Evolutionary conservation across 2,888 invertebrate genomes (phyloP).

Genomic region (Lithophane ornitopus): DNA sequence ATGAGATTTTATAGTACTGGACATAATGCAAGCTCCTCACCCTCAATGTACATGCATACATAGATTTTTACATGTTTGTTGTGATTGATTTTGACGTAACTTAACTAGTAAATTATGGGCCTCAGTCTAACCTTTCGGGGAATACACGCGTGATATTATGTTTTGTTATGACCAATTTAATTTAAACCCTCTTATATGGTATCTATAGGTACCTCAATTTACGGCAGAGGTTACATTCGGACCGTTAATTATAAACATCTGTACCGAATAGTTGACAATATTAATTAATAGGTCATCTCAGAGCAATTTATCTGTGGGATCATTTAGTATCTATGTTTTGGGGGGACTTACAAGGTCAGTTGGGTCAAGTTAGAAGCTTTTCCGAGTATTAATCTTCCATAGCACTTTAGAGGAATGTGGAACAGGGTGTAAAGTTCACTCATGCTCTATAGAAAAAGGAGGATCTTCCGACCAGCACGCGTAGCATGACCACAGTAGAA

Average conservation of each 20-base stretch:
- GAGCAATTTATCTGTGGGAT: conserved; percentile 52
- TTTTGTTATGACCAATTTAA: conserved; percentile 28
- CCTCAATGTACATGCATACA: no score
- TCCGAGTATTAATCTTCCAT: not conserved
- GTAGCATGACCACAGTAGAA: no score
- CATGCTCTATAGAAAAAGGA: no score
- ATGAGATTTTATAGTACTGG: no score
- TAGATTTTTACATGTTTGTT: no score
- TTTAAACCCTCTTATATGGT: conserved; percentile 6
- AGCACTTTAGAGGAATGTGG: no score
- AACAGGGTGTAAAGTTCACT: no score
- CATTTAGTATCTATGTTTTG: conserved; percentile 45
- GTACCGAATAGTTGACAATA: conserved; percentile 57
- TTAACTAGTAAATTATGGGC: not conserved
- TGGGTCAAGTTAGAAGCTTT: conserved; percentile 35
- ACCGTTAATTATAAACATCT: conserved; percentile 60
- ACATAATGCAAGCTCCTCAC: no score
- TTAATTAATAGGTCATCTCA: conserved; percentile 62
- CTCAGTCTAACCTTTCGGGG: no score
- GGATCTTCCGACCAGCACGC: no score
- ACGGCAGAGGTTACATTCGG: conserved; percentile 31
- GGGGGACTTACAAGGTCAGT: conserved; percentile 30
- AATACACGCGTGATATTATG: not conserved
- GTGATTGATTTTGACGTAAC: not conserved
- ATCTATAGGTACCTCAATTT: conserved; percentile 24